These are phyloP conservation scores for Astur gentilis DNA, from an alignment of 2,113 vertebrate genomes.

Conservation along the genomic window DNA sequence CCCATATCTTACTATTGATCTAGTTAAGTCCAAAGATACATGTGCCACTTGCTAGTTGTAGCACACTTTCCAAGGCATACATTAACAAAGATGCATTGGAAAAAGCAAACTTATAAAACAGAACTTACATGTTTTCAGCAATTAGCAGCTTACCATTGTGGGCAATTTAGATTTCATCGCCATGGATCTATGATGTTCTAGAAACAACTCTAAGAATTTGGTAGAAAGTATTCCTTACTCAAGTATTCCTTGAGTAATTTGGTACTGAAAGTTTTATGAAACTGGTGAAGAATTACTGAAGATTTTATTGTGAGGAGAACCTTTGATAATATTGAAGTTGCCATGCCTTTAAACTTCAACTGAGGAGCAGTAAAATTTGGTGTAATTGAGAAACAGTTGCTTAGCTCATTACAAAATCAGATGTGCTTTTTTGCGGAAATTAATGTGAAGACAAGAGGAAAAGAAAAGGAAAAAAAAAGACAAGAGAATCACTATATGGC, in stretches of 20 bases:
- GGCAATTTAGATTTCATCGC: neutral
- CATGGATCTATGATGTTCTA: neutral
- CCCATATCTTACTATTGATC: neutral
- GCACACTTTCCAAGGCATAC: neutral
- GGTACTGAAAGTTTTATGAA: neutral
- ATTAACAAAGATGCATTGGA: neutral
- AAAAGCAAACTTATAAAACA: neutral
- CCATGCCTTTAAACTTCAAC: constrained; percentile 18
- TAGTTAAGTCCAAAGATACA: neutral
- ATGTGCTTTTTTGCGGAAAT: constrained; percentile 28
- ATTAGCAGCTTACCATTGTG: neutral
- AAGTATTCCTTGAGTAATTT: neutral
- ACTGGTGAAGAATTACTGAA: neutral
- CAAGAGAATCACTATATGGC: constrained; percentile 22
- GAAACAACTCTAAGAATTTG: neutral
- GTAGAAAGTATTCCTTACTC: neutral
- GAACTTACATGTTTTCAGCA: neutral
- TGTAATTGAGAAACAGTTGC: constrained; percentile 43
- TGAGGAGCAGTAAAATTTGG: constrained; percentile 26
- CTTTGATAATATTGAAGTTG: neutral
- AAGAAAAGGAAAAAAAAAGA: neutral
- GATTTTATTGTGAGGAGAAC: neutral
- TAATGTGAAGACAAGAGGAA: constrained; percentile 38
- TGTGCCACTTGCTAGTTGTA: neutral
- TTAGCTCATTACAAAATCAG: constrained; percentile 39